Percentiles rank a stretch among this genome's conserved stretches.
These are phyloP conservation scores for Diglossa cyanea DNA, from an alignment of 2,797 vertebrate species.

Conservation along the genomic window DNA sequence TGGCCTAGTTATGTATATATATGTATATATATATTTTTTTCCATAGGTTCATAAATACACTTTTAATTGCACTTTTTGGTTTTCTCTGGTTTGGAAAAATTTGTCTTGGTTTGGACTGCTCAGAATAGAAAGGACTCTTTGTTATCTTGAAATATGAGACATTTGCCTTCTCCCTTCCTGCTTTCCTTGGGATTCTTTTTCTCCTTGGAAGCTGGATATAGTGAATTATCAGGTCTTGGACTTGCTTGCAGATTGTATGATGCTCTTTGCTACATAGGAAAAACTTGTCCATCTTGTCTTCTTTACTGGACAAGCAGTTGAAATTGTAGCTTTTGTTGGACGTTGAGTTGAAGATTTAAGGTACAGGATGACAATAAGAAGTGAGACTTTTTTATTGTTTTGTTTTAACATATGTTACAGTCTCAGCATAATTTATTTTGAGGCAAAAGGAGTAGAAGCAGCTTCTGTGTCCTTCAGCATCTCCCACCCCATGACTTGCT, in stretches of 20 bases:
- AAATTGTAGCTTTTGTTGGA: not conserved
- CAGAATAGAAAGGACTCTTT: not conserved
- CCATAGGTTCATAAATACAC: not conserved
- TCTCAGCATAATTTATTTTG: not conserved
- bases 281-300: not conserved
- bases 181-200: not conserved
- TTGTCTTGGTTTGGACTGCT: not conserved
- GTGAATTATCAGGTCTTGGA: not conserved
- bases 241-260: not conserved
- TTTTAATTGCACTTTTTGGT: not conserved
- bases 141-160: not conserved
- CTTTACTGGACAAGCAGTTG: not conserved
- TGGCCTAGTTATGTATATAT: not conserved
- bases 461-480: not conserved
- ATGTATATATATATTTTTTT: not conserved
- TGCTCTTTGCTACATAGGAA: not conserved
- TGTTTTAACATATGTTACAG: not conserved
- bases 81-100: not conserved
- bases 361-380: not conserved
- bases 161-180: not conserved
- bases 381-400: not conserved
- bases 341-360: not conserved
- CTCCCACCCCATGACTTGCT: not conserved
- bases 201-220: not conserved
- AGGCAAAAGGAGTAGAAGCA: not conserved